phyloP scores from a whole-genome alignment of 2,113 vertebrate genomes.

The Uropsilus gracilis region DNA sequence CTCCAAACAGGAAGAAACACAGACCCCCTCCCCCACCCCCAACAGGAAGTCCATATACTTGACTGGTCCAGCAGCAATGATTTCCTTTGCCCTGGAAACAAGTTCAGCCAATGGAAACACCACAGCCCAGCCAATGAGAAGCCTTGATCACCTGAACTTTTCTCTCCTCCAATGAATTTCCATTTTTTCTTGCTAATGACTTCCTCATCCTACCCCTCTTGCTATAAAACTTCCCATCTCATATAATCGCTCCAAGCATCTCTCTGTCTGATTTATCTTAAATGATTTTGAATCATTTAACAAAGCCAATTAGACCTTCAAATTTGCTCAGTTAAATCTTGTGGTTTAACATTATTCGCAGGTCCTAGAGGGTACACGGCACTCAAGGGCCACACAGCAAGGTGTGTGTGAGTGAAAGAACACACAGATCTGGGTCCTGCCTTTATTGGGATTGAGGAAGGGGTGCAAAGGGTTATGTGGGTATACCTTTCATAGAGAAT shows the following conservation, averaged over 20 bases:
- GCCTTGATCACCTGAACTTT: not conserved
- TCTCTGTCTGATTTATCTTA: not conserved
- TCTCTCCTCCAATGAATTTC: not conserved
- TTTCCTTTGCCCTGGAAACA: not conserved
- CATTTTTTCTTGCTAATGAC: not conserved
- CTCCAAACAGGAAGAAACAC: not conserved
- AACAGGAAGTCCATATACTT: not conserved
- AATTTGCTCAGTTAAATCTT: not conserved
- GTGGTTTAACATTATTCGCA: not conserved
- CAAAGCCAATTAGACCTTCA: not conserved
- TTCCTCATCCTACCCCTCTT: not conserved
- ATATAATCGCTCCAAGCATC: not conserved
- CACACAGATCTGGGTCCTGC: not conserved
- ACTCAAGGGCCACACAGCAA: not conserved
- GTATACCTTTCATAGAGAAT: not conserved
- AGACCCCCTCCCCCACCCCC: no score
- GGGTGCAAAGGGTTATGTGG: not conserved
- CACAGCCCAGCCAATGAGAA: not conserved
- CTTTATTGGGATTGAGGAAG: not conserved
- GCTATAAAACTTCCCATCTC: not conserved
- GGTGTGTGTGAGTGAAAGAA: not conserved
- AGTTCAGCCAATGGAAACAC: not conserved
- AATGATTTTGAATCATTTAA: not conserved
- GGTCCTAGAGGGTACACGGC: not conserved
- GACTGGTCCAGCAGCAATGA: not conserved